These are phyloP conservation scores for Vannuccia rotundouncinata DNA, from an alignment of 2,888 invertebrate species.

Conservation along the genomic window DNA sequence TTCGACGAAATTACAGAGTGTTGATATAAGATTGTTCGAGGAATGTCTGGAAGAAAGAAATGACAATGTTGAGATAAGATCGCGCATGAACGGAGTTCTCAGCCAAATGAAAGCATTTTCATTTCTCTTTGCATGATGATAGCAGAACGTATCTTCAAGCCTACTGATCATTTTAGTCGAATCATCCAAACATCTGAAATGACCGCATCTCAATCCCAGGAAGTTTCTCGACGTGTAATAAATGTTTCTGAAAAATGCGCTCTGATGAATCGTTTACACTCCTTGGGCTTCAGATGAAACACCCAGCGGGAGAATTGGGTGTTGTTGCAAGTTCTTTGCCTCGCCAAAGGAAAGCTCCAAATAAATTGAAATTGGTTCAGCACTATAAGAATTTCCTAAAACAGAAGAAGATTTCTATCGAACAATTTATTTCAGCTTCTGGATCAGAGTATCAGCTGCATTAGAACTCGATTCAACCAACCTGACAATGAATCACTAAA, in stretches of 20 bases:
- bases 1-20: background rate
- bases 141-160: background rate
- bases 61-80: background rate
- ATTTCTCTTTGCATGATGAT: background rate
- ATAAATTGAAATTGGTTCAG: background rate
- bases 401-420: background rate
- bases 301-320: background rate
- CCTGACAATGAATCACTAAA: background rate
- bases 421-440: background rate
- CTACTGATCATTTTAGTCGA: background rate
- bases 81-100: background rate
- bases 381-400: background rate
- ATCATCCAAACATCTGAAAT: background rate
- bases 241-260: background rate
- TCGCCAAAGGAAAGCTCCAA: background rate
- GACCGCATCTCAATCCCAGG: background rate
- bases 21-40: background rate
- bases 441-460: background rate
- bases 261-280: background rate
- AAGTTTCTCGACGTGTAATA: background rate
- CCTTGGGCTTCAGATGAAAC: background rate
- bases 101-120: background rate
- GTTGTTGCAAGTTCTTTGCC: background rate
- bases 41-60: background rate
- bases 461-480: background rate